A percentile compares a stretch with the other conserved stretches of the same genome.
Conservation (phyloP, 92 coral and sea anemone genomes). For the Heliopora coerulea region DNA sequence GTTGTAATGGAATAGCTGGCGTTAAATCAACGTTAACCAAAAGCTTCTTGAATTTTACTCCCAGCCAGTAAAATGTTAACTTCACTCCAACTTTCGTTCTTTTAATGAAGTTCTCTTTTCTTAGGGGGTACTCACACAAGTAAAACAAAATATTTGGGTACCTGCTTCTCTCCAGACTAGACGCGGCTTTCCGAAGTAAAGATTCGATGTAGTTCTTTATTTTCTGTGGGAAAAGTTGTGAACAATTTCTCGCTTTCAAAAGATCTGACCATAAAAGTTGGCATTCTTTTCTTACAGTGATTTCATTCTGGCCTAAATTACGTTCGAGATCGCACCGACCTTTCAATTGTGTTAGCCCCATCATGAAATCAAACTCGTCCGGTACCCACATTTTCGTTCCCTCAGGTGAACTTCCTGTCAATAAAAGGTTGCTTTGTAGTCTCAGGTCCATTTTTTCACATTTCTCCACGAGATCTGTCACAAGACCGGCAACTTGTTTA, state of each 20-base stretch:
- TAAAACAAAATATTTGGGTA: conserved; percentile 31
- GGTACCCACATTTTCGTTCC: conserved; percentile 48
- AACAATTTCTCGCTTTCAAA: background rate
- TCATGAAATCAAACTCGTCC: conserved; percentile 48
- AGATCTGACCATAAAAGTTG: conserved; percentile 15
- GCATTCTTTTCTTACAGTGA: conserved; percentile 8
- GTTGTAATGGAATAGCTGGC: conserved; percentile 31
- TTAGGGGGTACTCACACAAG: conserved; percentile 12
- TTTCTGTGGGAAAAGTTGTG: background rate
- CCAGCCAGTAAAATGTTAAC: conserved; percentile 31
- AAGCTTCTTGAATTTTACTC: conserved; percentile 22
- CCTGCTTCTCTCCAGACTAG: conserved; percentile 6
- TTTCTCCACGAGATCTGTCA: conserved; percentile 22
- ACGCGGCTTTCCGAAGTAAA: conserved; percentile 28
- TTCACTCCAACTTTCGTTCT: conserved; percentile 41
- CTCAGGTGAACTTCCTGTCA: conserved; percentile 40
- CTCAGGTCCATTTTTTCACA: conserved; percentile 35
- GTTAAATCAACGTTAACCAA: conserved; percentile 42
- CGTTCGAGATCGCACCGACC: background rate
- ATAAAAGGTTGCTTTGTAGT: conserved; percentile 1
- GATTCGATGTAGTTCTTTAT: background rate
- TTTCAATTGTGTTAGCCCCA: conserved; percentile 33
- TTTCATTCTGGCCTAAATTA: background rate
- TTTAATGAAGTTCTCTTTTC: background rate
- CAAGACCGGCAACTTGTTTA: conserved; percentile 29